Evolutionary conservation across 2,797 vertebrate species (phyloP), one percentile per base, ranked within the genome.

Genomic region (Danio jaintianensis): DNA sequence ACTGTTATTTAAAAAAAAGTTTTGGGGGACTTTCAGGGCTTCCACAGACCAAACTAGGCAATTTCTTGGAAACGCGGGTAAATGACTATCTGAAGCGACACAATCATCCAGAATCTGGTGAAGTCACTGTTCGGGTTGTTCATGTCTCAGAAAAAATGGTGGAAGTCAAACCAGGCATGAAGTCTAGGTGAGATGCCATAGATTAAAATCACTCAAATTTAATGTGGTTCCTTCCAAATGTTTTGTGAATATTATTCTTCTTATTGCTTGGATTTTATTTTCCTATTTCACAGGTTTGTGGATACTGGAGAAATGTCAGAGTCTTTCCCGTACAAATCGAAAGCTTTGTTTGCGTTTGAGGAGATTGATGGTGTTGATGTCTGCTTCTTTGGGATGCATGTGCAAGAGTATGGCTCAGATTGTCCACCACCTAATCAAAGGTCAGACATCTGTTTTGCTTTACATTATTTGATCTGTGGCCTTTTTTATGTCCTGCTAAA

Each of bases 341-440:
- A 99, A 94, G 98, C 97, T 7, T 95, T 99, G 75, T 99, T 99
- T 93, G 97, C 98, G 4, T 99, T 99, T 81, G 97, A 99, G 86
- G 97, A 99, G 83, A 96, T 99, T 4, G 97, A 97, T 18, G 98
- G 98, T 13, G 95, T 95, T 6, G 98, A 99, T 38, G 92, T 99
- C 73, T 99, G 98, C 87, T 99, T 99, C 90, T 99, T 99, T 72
- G 98, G 98, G 64, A 99, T 99, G 98, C 98, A 99, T 0, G 98
- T 99, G 66, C 98, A 99, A 81, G 98, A 99, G 86, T 99, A 99
- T 1, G 96, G 98, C 78, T 99, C 98, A 0, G 98, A 99, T 89
- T 98, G 97, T 81, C 97, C 98, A 75, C 97, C 95, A 1, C 98
- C 98, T 85, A 99, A 99, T 92, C 97, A 99, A 92, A 97, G 98